Conservation (phyloP, 1,140 invertebrate species). For the Oryctes rhinoceros region DNA sequence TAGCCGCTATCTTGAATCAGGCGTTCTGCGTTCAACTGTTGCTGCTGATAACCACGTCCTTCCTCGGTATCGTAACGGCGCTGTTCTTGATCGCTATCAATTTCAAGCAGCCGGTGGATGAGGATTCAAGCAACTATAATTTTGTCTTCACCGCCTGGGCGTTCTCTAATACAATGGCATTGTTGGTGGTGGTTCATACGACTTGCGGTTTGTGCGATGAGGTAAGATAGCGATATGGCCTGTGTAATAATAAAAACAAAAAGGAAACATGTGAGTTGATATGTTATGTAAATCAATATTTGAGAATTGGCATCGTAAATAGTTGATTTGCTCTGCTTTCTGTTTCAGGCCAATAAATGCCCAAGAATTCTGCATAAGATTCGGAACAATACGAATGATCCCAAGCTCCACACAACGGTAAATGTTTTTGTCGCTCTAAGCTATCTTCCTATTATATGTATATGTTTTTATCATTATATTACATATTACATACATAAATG, state of each 20-base stretch:
- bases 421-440: not conserved
- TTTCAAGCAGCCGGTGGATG: conserved; percentile 42
- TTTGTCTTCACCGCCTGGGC: conserved; percentile 47
- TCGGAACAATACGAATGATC: conserved; percentile 47
- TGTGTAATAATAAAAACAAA: too few species aligned
- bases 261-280: too few species aligned
- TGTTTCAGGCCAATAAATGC: conserved; percentile 51
- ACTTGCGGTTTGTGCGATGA: conserved; percentile 49
- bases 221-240: conserved; percentile 26
- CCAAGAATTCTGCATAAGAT: conserved; percentile 52
- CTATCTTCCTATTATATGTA: too few species aligned
- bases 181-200: conserved; percentile 45
- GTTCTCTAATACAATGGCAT: conserved; percentile 46
- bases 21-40: conserved; percentile 50
- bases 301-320: too few species aligned
- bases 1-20: conserved; percentile 47
- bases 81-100: conserved; percentile 47
- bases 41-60: conserved; percentile 47
- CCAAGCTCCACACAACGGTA: conserved; percentile 49
- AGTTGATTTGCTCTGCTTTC: not conserved
- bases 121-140: conserved; percentile 37
- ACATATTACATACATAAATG: too few species aligned
- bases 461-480: too few species aligned
- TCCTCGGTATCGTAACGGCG: conserved; percentile 47
- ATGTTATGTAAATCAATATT: not conserved